Percentiles rank a stretch among this genome's conserved stretches.
phyloP scores from a whole-genome alignment of 2,888 invertebrate species.

The Aplocera efformata region DNA sequence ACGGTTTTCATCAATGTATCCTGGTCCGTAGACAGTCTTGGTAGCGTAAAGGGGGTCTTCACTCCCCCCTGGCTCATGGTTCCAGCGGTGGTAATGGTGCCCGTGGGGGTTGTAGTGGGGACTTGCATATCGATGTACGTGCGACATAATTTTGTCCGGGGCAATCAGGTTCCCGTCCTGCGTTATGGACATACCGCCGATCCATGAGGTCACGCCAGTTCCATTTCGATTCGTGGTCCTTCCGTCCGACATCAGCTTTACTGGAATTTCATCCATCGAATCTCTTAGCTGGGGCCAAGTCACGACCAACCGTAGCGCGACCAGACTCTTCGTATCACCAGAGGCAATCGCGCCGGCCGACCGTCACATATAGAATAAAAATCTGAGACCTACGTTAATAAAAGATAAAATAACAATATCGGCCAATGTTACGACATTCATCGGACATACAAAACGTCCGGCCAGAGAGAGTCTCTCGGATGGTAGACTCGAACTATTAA shows the following conservation, averaged over 20 bases:
- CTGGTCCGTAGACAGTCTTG: slow-evolving; percentile 78
- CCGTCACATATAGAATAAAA: slow-evolving; percentile 54
- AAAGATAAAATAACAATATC: slow-evolving; percentile 67
- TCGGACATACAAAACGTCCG: slow-evolving; percentile 57
- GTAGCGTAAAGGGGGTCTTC: slow-evolving; percentile 76
- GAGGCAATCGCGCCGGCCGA: slow-evolving; percentile 65
- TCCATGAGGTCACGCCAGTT: slow-evolving; percentile 70
- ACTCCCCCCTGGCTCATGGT: slow-evolving; percentile 75
- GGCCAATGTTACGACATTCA: slow-evolving; percentile 67
- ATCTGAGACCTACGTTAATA: slow-evolving; percentile 59
- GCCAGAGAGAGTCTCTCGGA: slow-evolving; percentile 57
- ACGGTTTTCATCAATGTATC: slow-evolving; percentile 79
- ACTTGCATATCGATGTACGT: slow-evolving; percentile 75
- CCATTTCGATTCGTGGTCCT: slow-evolving; percentile 67
- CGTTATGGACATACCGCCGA: slow-evolving; percentile 78
- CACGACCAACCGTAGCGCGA: slow-evolving; percentile 67
- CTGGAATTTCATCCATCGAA: slow-evolving; percentile 78
- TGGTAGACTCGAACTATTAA: slow-evolving; percentile 69
- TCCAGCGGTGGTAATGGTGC: slow-evolving; percentile 74
- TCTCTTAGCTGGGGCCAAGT: slow-evolving; percentile 69
- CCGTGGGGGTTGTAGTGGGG: slow-evolving; percentile 77
- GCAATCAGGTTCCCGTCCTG: slow-evolving; percentile 76
- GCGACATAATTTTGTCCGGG: slow-evolving; percentile 75
- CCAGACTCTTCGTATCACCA: slow-evolving; percentile 52
- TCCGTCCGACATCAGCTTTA: slow-evolving; percentile 78